Conservation (phyloP, 2,797 vertebrate genomes). For the Rhinichthys osculus region DNA sequence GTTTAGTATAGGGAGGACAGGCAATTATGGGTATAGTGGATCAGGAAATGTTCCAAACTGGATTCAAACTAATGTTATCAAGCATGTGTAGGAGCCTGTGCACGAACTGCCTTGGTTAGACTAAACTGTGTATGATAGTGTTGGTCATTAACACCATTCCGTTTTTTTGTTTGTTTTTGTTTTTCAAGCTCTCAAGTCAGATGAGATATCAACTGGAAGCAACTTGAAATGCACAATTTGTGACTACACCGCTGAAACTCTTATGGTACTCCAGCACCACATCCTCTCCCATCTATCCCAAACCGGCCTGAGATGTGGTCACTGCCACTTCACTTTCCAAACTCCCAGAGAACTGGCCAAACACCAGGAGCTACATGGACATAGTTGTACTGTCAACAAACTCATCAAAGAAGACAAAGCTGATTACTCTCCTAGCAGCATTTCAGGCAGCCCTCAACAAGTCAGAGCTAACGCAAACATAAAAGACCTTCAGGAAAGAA, state of each 20-base stretch:
- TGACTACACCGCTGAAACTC: conserved; percentile 84
- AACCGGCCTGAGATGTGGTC: conserved; percentile 85
- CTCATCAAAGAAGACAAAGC: conserved; percentile 71
- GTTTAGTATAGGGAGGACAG: not conserved
- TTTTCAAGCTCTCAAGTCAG: conserved; percentile 83
- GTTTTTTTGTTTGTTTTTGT: conserved; percentile 23
- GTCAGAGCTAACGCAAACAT: conserved; percentile 72
- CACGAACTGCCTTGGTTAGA: not conserved
- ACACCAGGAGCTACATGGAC: conserved; percentile 84
- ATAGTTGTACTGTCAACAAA: conserved; percentile 68
- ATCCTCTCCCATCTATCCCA: conserved; percentile 89
- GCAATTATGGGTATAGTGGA: not conserved
- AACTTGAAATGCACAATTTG: conserved; percentile 88
- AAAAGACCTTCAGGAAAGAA: conserved; percentile 76
- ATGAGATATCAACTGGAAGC: conserved; percentile 81
- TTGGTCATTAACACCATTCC: not conserved
- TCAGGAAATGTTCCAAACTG: not conserved
- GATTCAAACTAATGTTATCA: not conserved
- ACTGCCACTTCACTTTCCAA: conserved; percentile 89
- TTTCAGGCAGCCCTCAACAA: conserved; percentile 76
- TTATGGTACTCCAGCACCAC: conserved; percentile 87
- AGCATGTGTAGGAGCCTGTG: not conserved
- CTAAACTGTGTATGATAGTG: not conserved
- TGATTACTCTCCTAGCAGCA: conserved; percentile 43
- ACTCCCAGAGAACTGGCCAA: conserved; percentile 84